Conservation (phyloP, 2,113 vertebrate species). For the Cinclus mexicanus region DNA sequence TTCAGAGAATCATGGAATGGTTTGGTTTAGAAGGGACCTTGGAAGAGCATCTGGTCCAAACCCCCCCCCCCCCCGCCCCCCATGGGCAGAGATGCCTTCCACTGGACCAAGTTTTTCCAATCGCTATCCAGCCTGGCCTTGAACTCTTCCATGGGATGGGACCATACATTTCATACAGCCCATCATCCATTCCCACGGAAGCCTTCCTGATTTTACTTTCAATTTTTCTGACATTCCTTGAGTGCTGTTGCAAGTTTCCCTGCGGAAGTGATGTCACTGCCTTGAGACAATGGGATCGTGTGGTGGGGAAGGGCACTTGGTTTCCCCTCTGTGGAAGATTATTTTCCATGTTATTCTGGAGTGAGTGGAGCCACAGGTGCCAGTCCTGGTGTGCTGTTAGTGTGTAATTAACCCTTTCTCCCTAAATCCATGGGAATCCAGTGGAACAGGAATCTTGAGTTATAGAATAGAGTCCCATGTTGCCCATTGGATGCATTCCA, state of each 20-base stretch:
- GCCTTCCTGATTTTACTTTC: not conserved
- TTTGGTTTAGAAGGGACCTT: not conserved
- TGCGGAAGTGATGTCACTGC: not conserved
- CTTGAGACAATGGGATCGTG: rapidly evolving
- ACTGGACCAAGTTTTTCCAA: not conserved
- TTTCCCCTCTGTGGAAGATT: not conserved
- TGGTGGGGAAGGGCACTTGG: not conserved
- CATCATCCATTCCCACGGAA: not conserved
- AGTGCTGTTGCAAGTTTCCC: not conserved
- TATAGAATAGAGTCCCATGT: rapidly evolving
- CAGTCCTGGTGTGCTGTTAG: not conserved
- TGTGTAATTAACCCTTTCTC: not conserved
- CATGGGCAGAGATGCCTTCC: not conserved
- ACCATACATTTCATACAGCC: not conserved
- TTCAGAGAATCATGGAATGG: not conserved
- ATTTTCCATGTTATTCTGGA: not conserved
- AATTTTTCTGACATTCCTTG: not conserved
- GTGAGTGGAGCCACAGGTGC: not conserved
- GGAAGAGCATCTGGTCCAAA: not conserved
- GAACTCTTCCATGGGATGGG: not conserved
- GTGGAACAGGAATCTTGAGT: not conserved
- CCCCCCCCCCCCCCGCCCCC: too few species aligned
- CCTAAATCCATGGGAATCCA: not conserved
- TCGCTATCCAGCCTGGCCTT: not conserved
- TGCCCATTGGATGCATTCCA: not conserved